Evolutionary conservation across 2,888 invertebrate genomes (phyloP).

Genomic region (Clitarchus hookeri): DNA sequence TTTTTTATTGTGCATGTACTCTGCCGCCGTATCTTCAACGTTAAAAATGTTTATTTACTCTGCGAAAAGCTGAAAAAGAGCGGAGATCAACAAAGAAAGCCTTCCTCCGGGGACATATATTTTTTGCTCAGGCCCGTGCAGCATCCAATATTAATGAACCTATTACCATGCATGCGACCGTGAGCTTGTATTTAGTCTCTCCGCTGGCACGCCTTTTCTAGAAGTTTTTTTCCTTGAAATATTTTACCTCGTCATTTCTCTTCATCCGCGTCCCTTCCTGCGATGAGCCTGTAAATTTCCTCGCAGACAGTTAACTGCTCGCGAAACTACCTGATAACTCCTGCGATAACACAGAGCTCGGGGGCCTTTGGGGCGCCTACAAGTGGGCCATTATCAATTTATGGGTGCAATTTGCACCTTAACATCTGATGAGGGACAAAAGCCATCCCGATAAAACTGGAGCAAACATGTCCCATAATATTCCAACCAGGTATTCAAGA

Average conservation of each 20-base stretch:
- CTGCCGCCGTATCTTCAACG: not conserved
- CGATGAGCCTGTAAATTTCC: not conserved
- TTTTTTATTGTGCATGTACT: not conserved
- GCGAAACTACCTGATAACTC: not conserved
- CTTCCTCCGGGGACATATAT: not conserved
- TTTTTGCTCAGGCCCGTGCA: not conserved
- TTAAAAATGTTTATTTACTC: not conserved
- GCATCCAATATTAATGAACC: slow-evolving; percentile 8
- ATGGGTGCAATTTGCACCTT: not conserved
- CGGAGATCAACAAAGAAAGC: not conserved
- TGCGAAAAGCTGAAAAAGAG: not conserved
- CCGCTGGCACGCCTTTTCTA: not conserved
- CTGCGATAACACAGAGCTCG: not conserved
- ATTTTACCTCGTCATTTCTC: not conserved
- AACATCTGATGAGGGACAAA: not conserved
- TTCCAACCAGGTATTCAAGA: too few relatives aligned
- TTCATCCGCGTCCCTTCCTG: not conserved
- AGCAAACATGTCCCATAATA: not conserved
- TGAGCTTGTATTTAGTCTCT: not conserved
- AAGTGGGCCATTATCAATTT: not conserved
- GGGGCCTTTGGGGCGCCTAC: not conserved
- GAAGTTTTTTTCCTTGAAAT: not conserved
- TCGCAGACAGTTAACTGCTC: not conserved
- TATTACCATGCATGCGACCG: not conserved
- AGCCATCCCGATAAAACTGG: not conserved